Conservation (phyloP, 2,113 vertebrate genomes). For the Tachuris rubrigastra region DNA sequence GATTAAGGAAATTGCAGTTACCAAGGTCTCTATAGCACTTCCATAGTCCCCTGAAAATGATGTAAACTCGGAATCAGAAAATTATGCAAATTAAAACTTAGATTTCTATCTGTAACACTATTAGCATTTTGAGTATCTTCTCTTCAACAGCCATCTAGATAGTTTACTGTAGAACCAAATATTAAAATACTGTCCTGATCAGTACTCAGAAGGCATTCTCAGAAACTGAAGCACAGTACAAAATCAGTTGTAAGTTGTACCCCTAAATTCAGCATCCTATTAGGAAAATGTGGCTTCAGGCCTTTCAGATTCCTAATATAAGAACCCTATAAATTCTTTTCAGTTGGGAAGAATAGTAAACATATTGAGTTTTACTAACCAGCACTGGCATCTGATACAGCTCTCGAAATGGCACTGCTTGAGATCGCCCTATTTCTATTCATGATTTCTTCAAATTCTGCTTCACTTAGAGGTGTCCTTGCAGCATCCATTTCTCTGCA, state of each 20-base stretch:
- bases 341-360: background rate
- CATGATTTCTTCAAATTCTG: slow-evolving; percentile 99
- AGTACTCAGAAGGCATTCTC: background rate
- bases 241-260: background rate
- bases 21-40: slow-evolving; percentile 98
- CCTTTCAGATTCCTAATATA: background rate
- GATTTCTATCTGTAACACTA: background rate
- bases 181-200: background rate
- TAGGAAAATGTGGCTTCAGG: background rate
- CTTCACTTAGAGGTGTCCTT: slow-evolving; percentile 93
- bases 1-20: slow-evolving; percentile 98
- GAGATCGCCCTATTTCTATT: slow-evolving; percentile 98
- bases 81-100: background rate
- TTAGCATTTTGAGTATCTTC: background rate
- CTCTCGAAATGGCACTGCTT: slow-evolving; percentile 97
- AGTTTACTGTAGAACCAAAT: background rate
- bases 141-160: background rate
- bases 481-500: slow-evolving; percentile 94
- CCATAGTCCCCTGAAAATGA: slow-evolving; percentile 89
- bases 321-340: background rate
- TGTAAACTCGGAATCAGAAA: background rate
- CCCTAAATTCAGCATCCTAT: background rate
- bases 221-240: background rate
- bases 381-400: slow-evolving; percentile 97
- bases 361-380: slow-evolving; percentile 76